Conservation (phyloP, 1,140 invertebrate species). For the Psilanteris sp. region DNA sequence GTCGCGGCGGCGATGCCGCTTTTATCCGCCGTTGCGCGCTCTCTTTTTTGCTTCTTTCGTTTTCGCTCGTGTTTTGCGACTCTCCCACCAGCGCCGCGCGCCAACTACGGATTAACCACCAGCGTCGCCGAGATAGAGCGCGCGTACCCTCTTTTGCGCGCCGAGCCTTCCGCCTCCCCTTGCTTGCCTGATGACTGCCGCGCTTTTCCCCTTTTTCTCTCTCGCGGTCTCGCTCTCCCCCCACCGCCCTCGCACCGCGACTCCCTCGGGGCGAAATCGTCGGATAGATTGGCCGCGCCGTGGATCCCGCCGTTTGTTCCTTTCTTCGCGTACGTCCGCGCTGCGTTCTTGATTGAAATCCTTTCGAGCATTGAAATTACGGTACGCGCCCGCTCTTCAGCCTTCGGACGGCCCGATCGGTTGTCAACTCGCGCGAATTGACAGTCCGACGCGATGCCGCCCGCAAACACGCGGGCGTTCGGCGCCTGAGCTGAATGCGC, state of each 20-base stretch:
- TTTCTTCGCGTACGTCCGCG: neutral
- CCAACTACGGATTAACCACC: constrained; percentile 44
- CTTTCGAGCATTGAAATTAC: constrained; percentile 20
- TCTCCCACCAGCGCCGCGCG: constrained; percentile 9
- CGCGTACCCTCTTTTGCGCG: constrained; percentile 44
- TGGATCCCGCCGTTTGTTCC: constrained; percentile 2
- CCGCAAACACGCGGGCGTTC: too few relatives aligned
- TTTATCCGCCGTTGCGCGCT: constrained; percentile 65
- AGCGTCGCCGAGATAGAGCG: constrained; percentile 42
- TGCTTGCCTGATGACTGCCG: too few relatives aligned
- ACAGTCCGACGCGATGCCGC: too few relatives aligned
- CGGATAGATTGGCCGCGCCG: constrained; percentile 10
- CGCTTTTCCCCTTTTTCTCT: constrained; percentile 30
- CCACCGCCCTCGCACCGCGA: neutral
- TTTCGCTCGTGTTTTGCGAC: constrained; percentile 20
- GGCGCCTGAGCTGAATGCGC: too few relatives aligned
- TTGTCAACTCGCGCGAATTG: too few relatives aligned
- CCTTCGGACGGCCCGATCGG: too few relatives aligned
- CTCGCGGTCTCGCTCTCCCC: constrained; percentile 18
- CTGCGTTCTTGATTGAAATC: neutral
- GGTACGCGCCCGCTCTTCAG: too few relatives aligned
- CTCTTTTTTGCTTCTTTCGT: constrained; percentile 40
- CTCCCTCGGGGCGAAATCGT: constrained; percentile 27
- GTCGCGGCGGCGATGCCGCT: constrained; percentile 81
- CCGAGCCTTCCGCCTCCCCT: constrained; percentile 43